A percentile compares a stretch with the other conserved stretches of the same genome.
phyloP scores from a whole-genome alignment of 2,888 invertebrate species.

The Callinectes sapidus region DNA sequence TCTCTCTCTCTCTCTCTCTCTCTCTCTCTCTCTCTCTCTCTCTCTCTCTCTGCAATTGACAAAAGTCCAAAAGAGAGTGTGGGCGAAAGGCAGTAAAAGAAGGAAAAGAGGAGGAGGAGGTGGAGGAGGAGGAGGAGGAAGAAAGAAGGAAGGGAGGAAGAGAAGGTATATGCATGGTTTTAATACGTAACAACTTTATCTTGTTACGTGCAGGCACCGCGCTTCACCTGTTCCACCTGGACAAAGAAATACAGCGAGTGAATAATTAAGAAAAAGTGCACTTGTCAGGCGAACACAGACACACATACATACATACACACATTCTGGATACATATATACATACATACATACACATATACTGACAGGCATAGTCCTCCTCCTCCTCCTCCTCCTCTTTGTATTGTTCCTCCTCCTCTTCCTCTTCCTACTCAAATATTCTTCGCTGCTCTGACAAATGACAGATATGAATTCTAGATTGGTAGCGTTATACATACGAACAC shows the following conservation, averaged over 20 bases:
- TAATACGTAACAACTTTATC: too few species aligned
- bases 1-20: conserved; percentile 24
- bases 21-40: conserved; percentile 27
- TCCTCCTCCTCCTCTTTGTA: neutral
- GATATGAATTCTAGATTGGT: conserved; percentile 1
- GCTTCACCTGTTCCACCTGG: neutral
- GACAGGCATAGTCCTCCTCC: neutral
- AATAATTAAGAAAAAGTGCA: neutral
- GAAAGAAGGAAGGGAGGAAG: too few species aligned
- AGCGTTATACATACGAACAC: neutral
- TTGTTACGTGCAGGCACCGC: too few species aligned
- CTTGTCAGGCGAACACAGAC: neutral
- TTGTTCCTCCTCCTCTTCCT: neutral
- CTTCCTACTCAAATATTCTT: conserved; percentile 31
- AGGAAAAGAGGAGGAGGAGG: too few species aligned
- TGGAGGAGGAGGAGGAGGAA: too few species aligned
- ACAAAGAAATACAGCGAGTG: neutral
- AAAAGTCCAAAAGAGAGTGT: neutral
- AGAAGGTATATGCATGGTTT: too few species aligned
- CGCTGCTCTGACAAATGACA: conserved; percentile 28
- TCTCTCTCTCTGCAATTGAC: neutral
- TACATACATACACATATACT: neutral
- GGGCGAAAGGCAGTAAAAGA: neutral
- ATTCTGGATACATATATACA: neutral
- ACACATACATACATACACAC: conserved; percentile 8